These are phyloP conservation scores for Panagrolaimus sp. DNA, from an alignment of 1,140 invertebrate genomes.

Conservation along the genomic window DNA sequence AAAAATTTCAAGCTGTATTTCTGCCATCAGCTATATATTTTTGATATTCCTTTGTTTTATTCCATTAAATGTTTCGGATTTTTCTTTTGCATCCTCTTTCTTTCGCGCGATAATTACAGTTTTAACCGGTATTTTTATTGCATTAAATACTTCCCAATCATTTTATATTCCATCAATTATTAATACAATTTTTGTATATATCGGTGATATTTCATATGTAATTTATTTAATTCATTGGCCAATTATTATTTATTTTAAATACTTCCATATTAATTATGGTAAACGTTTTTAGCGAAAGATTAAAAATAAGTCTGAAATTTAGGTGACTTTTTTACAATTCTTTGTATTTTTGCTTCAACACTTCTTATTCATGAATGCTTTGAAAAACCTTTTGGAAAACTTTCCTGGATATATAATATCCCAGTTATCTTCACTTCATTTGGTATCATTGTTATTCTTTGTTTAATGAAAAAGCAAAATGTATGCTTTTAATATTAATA, in stretches of 20 bases:
- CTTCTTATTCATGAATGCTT: neutral
- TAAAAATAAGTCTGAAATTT: neutral
- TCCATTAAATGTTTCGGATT: too few species aligned
- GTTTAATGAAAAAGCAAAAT: too few species aligned
- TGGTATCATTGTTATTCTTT: too few species aligned
- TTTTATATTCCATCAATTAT: neutral
- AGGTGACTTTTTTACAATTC: neutral
- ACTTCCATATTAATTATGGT: neutral
- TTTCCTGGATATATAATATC: too few species aligned
- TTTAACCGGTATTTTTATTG: neutral
- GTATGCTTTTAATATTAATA: too few species aligned
- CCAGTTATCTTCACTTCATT: too few species aligned
- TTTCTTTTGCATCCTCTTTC: too few species aligned
- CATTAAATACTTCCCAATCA: neutral
- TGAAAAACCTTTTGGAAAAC: neutral
- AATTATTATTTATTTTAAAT: conserved; percentile 10
- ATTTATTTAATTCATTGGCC: conserved; percentile 3
- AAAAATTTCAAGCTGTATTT: neutral
- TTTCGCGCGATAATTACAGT: neutral
- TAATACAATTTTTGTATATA: neutral
- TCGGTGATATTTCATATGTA: conserved; percentile 4
- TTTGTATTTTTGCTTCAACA: neutral
- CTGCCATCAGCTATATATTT: neutral
- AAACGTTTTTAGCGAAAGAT: neutral
- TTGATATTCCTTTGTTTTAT: too few species aligned